Base-by-base conservation (phyloP, 2,113 vertebrate genomes). In the Spheniscus mendiculus region DNA sequence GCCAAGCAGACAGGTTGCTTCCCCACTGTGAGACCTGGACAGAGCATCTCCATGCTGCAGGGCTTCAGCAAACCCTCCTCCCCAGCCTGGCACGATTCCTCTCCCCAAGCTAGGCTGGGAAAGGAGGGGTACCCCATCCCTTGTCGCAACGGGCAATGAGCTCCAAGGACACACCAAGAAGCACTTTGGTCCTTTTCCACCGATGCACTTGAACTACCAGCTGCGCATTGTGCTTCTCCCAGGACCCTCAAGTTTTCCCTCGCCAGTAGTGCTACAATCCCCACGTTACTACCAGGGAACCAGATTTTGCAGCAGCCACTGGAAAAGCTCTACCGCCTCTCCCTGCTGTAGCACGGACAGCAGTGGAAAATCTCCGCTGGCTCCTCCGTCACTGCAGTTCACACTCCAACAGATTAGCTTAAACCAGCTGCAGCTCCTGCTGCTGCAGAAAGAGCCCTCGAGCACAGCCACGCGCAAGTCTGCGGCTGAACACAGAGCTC, bases 391-490 rank as follows among this genome's bases (percentile, higher is more conserved):
- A 15, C 87, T 67, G 82, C 94, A 87, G 90, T 69, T 95, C 86
- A 78, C 52, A 47, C 71, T 96, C 87, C 81, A 66, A 10, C 63
- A 78, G 73, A 87, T 30, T 6, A 82, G 78, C 61, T 87, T 9
- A 58, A 66, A 89, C 27, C 87, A 87, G 94, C 87, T 94, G 94
- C 92, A 92, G 91, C 80, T 93, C 77, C 93, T 72, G 74, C 88
- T 83, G 71, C 88, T 89, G 76, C 77, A 87, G 79, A n/a, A 73
- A 67, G 72, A 95, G 87, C 80, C 91, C 87, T 89, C 1, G 0
- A 85, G 74, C 83, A 14, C 36, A 65, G 66, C 62, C 88, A 78
- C 0, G 1, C 18, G 0, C 2, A 4, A 36, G 47, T 10, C 61
- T 83, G 74, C 4, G 1, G 82, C 88, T 67, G 66, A 15, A 80